Percentiles rank a stretch among this genome's conserved stretches.
Conservation (phyloP, 2,797 vertebrate species). For the Crocidura indochinensis region DNA sequence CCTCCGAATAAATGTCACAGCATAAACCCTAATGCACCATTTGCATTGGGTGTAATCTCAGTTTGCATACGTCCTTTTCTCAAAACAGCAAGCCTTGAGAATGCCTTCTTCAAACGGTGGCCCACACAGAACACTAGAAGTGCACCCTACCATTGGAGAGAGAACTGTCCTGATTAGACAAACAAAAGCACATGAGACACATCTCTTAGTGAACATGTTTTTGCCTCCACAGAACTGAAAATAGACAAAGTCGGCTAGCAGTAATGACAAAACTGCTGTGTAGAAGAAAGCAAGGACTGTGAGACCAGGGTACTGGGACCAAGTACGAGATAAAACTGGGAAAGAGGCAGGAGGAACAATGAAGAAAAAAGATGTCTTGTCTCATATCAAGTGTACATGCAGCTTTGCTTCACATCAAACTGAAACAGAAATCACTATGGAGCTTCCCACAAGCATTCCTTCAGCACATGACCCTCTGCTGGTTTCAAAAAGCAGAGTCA, state of each 20-base stretch:
- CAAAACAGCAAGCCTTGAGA: neutral
- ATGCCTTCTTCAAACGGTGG: neutral
- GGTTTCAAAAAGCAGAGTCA: no score
- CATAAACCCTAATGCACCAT: neutral
- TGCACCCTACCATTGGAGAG: neutral
- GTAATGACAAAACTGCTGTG: fast-evolving
- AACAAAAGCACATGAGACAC: neutral
- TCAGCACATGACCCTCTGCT: neutral
- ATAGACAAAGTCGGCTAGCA: neutral
- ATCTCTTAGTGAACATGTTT: neutral
- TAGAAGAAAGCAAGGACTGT: neutral
- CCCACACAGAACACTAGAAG: neutral
- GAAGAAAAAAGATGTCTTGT: neutral
- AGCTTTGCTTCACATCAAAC: neutral
- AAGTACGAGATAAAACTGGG: no score
- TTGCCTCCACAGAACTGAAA: constrained; percentile 7
- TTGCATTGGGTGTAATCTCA: neutral
- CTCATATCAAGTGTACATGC: neutral
- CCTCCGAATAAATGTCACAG: neutral
- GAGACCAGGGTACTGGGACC: neutral
- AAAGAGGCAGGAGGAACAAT: neutral
- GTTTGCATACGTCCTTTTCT: neutral
- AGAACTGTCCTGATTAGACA: neutral
- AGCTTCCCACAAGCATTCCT: neutral
- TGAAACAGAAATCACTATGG: neutral